A percentile compares a stretch with the other conserved stretches of the same genome.
Evolutionary conservation across 2,113 vertebrate genomes (phyloP).

Genomic region (Himantopus leucocephalus): DNA sequence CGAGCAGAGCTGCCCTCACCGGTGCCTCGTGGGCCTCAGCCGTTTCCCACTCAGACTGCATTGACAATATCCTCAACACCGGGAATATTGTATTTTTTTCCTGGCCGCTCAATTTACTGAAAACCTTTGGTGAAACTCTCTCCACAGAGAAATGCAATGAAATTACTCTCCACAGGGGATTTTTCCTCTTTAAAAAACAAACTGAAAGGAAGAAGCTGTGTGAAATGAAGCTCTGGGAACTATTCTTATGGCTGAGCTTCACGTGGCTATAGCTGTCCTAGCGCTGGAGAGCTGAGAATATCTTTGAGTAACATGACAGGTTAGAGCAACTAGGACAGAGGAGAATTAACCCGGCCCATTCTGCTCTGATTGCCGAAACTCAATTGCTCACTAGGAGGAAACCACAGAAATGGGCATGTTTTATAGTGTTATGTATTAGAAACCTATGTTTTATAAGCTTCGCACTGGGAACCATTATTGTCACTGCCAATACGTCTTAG

Average conservation of each 20-base stretch:
- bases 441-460: not conserved
- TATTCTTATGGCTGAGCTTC: not conserved
- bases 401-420: not conserved
- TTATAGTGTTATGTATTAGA: not conserved
- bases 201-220: not conserved
- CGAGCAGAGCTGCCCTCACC: not conserved
- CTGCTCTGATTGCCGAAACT: not conserved
- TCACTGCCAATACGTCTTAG: not conserved
- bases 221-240: too few species aligned
- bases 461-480: not conserved
- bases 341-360: not conserved
- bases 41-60: not conserved
- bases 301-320: not conserved
- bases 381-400: not conserved
- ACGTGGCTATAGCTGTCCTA: not conserved
- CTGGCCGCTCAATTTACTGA: not conserved
- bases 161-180: not conserved
- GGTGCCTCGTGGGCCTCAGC: not conserved
- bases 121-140: not conserved
- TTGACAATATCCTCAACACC: not conserved
- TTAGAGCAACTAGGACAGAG: not conserved
- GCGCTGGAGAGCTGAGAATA: not conserved
- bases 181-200: not conserved
- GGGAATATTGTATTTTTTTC: not conserved
- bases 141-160: not conserved